A percentile compares a stretch with the other conserved stretches of the same genome.
These are phyloP conservation scores for Urophycis tenuis DNA, from an alignment of 2,797 vertebrate genomes.

Conservation along the genomic window DNA sequence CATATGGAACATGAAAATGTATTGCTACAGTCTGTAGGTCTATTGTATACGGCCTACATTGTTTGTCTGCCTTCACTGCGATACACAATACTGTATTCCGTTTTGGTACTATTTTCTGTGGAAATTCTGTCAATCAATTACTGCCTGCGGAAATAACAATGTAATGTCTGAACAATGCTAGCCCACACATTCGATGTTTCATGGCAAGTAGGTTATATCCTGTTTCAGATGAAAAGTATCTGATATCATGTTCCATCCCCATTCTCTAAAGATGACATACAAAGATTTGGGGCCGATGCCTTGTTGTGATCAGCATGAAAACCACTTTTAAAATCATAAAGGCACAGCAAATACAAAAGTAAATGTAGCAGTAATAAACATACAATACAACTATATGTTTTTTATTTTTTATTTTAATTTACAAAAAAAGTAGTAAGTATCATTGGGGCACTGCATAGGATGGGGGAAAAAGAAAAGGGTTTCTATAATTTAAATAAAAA, in stretches of 20 bases:
- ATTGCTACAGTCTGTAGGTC: not conserved
- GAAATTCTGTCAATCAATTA: slow-evolving; percentile 22
- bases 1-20: not conserved
- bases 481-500: slow-evolving; percentile 41
- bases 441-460: slow-evolving; percentile 32
- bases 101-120: not conserved
- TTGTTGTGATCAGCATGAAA: not conserved
- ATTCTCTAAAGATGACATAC: too few relatives aligned
- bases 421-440: slow-evolving; percentile 24
- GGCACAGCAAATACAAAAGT: not conserved
- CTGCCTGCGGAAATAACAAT: not conserved
- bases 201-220: not conserved
- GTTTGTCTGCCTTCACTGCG: too few relatives aligned
- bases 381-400: slow-evolving; percentile 28
- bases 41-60: not conserved
- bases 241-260: too few relatives aligned
- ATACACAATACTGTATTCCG: not conserved
- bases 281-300: too few relatives aligned
- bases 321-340: not conserved
- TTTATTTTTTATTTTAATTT: slow-evolving; percentile 31
- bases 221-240: too few relatives aligned
- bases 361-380: not conserved
- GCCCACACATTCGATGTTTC: not conserved
- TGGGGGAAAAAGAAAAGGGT: slow-evolving; percentile 36
- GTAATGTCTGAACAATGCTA: not conserved